Base-by-base conservation (phyloP, 1,140 invertebrate genomes). In the Bombus breviceps region DNA sequence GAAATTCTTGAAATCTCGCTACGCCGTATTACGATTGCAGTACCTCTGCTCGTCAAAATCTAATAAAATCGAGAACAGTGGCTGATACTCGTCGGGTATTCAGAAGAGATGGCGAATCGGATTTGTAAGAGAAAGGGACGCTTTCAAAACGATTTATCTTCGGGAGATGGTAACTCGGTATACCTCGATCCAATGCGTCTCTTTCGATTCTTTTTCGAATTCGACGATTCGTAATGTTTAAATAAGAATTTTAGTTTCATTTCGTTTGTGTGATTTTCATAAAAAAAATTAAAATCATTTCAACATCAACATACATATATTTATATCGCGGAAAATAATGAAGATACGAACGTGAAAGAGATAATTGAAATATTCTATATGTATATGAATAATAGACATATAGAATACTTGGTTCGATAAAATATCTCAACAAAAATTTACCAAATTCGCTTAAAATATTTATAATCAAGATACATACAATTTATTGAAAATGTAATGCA, bases 1-100 rank as follows among this genome's bases (percentile, higher is more conserved):
- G 28, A 62, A n/a, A 62, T 28, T 62, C 28, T 86, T 89, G 41
- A 73, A 89, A 90, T 81, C 81, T 90, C 84, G 81, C 88, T 83
- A 81, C 75, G 64, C 57, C 64, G 83, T 83, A 86, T 89, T 86
- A 89, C 83, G 78, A 88, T 82, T 73, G 68, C 62, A 72, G 12
- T 37, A 43, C 68, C 62, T 18, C n/a, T 78, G 22, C 71, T 81
- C 81, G 82, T 85, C 57, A 81, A 69, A 69, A 76, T 64, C 62
- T 77, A 66, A 86, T 89, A 82, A 86, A 88, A 88, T 88, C 68
- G 69, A 32, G 28, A 37, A 41, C 57, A 77, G 77, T 28, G 32
- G 34, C 43, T 77, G 76, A 81, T 74, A 47, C 39, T 86, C 83
- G 75, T 85, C 68, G 37, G 18, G 18, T 53, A 53, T 53, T 53